phyloP scores from a whole-genome alignment of 2,888 invertebrate genomes.

The Calliscelio sp. region DNA sequence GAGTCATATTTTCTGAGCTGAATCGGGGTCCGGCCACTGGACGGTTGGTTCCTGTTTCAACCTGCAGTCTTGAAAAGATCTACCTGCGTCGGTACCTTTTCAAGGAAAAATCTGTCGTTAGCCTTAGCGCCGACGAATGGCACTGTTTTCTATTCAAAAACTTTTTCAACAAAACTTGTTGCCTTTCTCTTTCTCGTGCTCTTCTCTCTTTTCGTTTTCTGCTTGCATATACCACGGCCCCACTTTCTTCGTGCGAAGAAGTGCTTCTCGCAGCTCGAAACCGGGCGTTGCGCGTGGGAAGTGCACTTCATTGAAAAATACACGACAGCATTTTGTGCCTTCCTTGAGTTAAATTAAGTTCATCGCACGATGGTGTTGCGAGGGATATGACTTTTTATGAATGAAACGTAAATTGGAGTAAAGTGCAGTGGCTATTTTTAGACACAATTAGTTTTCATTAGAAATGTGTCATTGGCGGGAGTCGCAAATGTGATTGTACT shows the following conservation, averaged over 20 bases:
- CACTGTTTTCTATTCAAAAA: slow-evolving; percentile 69
- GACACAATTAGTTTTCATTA: slow-evolving; percentile 64
- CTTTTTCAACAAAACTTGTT: slow-evolving; percentile 55
- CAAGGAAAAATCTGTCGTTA: slow-evolving; percentile 63
- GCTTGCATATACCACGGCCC: slow-evolving; percentile 25
- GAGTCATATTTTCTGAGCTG: slow-evolving; percentile 55
- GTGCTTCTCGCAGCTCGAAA: slow-evolving; percentile 45
- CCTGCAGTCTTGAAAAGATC: slow-evolving; percentile 68
- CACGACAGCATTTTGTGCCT: slow-evolving; percentile 67
- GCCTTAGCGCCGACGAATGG: slow-evolving; percentile 50
- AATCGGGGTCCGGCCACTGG: slow-evolving; percentile 49
- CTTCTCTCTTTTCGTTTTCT: slow-evolving; percentile 28
- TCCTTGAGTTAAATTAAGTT: slow-evolving; percentile 67
- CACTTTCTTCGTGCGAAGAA: slow-evolving; percentile 57
- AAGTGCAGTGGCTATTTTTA: slow-evolving; percentile 62
- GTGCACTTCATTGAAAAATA: slow-evolving; percentile 73
- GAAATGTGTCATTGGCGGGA: slow-evolving; percentile 54
- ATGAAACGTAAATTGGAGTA: slow-evolving; percentile 72
- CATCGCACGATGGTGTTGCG: slow-evolving; percentile 62
- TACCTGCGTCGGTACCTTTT: slow-evolving; percentile 57
- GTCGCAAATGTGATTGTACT: slow-evolving; percentile 29
- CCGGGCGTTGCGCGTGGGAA: slow-evolving; percentile 66
- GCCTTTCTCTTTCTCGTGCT: neutral
- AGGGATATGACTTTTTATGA: slow-evolving; percentile 68
- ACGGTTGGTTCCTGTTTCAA: slow-evolving; percentile 67